phyloP scores from a whole-genome alignment of 2,888 invertebrate genomes.

The Thymelicus lineola region DNA sequence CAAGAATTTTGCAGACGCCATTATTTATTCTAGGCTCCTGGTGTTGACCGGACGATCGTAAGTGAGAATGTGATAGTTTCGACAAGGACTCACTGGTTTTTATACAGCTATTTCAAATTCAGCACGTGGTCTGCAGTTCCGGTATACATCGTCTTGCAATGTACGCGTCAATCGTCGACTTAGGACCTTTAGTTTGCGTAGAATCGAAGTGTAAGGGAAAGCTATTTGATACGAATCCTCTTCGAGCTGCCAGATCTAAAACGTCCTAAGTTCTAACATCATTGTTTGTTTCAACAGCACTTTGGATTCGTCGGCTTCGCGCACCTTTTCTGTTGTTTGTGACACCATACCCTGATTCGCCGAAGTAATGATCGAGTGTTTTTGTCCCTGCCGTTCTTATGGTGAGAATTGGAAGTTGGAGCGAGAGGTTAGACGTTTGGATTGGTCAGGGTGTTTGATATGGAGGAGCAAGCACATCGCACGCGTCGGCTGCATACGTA shows the following conservation, averaged over 20 bases:
- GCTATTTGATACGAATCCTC: slow-evolving; percentile 82
- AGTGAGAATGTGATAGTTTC: slow-evolving; percentile 78
- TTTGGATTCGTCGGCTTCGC: slow-evolving; percentile 59
- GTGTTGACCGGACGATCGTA: slow-evolving; percentile 75
- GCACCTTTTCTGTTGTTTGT: slow-evolving; percentile 82
- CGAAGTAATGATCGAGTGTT: slow-evolving; percentile 68
- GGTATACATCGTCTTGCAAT: slow-evolving; percentile 77
- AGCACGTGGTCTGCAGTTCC: slow-evolving; percentile 76
- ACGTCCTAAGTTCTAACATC: slow-evolving; percentile 65
- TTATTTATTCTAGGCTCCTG: slow-evolving; percentile 62
- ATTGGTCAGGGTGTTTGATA: slow-evolving; percentile 68
- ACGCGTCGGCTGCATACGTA: slow-evolving; percentile 72
- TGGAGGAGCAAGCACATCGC: slow-evolving; percentile 66
- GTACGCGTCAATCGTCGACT: slow-evolving; percentile 63
- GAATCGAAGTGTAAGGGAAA: slow-evolving; percentile 78
- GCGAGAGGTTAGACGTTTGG: slow-evolving; percentile 54
- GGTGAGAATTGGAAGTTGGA: slow-evolving; percentile 48
- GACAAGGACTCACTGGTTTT: slow-evolving; percentile 78
- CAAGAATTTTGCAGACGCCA: slow-evolving; percentile 80
- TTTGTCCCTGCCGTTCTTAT: slow-evolving; percentile 55
- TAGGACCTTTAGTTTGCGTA: slow-evolving; percentile 66
- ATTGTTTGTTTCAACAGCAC: slow-evolving; percentile 54
- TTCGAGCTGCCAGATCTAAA: slow-evolving; percentile 53
- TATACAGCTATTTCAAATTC: slow-evolving; percentile 86
- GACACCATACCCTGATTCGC: slow-evolving; percentile 81